These are phyloP conservation scores for Limnephilus marmoratus DNA, from an alignment of 2,888 invertebrate species.

Conservation along the genomic window DNA sequence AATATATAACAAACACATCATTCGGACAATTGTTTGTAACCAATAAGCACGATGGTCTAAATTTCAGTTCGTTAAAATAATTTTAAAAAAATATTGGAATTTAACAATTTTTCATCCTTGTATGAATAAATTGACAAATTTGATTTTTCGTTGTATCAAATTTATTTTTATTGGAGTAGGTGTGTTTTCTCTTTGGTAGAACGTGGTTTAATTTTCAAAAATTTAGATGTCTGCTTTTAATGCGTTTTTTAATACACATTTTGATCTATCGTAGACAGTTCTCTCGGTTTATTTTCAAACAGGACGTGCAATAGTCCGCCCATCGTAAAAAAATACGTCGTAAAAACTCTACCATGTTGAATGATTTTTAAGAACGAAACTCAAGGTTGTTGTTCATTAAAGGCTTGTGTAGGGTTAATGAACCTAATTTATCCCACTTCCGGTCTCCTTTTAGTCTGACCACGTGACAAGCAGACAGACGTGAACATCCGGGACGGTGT, in stretches of 20 bases:
- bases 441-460: slow-evolving; percentile 34
- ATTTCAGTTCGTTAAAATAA: neutral
- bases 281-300: neutral
- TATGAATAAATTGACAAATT: neutral
- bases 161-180: neutral
- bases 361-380: slow-evolving; percentile 12
- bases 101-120: neutral
- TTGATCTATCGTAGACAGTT: neutral
- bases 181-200: neutral
- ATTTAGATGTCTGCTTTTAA: neutral
- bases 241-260: neutral
- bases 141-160: neutral
- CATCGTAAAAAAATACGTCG: slow-evolving; percentile 35
- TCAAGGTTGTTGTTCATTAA: slow-evolving; percentile 39
- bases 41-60: neutral
- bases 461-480: slow-evolving; percentile 34
- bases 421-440: slow-evolving; percentile 35
- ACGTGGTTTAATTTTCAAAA: neutral
- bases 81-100: neutral
- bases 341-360: slow-evolving; percentile 8
- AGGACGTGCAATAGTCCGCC: slow-evolving; percentile 23
- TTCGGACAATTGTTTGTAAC: neutral
- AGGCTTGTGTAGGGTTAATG: slow-evolving; percentile 20
- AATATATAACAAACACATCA: neutral
- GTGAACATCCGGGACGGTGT: slow-evolving; percentile 17